Evolutionary conservation across 2,113 vertebrate species (phyloP).

Genomic region (Archocentrus centrarchus): DNA sequence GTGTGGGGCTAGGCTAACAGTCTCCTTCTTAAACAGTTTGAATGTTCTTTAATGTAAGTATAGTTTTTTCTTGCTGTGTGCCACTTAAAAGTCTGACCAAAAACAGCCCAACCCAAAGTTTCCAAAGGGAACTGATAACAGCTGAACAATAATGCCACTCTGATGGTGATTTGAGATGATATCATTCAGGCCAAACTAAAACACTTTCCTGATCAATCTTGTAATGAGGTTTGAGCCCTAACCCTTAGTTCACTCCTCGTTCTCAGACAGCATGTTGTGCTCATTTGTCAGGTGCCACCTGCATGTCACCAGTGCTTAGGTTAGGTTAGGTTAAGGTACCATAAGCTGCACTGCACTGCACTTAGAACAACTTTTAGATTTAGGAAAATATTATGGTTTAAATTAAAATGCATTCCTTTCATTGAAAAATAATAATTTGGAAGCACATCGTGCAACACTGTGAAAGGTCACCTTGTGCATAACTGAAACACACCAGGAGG

Average conservation of each 20-base stretch:
- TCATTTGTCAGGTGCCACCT: neutral
- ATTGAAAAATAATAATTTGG: neutral
- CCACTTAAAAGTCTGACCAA: neutral
- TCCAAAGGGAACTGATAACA: neutral
- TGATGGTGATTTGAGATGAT: neutral
- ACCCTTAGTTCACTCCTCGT: neutral
- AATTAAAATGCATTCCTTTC: neutral
- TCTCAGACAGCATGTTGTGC: too few relatives aligned
- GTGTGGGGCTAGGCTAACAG: neutral
- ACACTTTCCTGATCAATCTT: neutral
- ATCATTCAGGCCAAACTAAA: rapidly evolving
- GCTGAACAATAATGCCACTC: too few relatives aligned
- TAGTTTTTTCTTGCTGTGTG: neutral
- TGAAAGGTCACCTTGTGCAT: neutral
- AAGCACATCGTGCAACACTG: neutral
- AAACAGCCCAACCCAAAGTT: neutral
- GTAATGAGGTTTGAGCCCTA: neutral
- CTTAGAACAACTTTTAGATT: neutral
- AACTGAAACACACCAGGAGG: neutral
- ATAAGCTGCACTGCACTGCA: too few relatives aligned
- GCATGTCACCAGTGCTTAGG: too few relatives aligned
- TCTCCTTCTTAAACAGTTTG: neutral
- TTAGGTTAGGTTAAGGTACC: too few relatives aligned
- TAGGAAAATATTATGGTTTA: neutral
- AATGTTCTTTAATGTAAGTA: neutral